Base-by-base conservation (phyloP, 2,888 invertebrate species). In the Altica lythri region DNA sequence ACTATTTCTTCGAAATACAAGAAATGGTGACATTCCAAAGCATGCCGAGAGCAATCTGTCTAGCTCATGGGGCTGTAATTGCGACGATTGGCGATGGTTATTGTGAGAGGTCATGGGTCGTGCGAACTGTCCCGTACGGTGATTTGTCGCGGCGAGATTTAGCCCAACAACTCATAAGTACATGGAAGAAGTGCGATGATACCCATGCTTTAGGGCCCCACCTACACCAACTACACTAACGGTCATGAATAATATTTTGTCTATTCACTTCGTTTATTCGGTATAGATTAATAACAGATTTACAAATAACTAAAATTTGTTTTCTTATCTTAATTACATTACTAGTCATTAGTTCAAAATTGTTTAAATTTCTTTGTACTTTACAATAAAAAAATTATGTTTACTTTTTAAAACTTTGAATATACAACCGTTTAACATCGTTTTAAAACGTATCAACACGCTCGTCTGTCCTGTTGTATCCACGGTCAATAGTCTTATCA, bases 91-190 rank as follows among this genome's bases (percentile, higher is more conserved):
- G 73, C 68, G 70, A 73, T 71, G 72, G 73, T 74, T 74, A 74
- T 74, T 74, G 73, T 71, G 65, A 62, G 60, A 63, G 72, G 73
- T 75, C 72, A 71, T 55, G 70, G 74, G 75, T 75, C 75, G 74
- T 75, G 75, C 69, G 75, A 75, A 75, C 71, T 74, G 75, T 75
- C 75, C 73, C 69, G 74, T 64, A 60, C 64, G 63, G 72, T 75
- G 74, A 75, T 75, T 75, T 75, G 75, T 75, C 75, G 74, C 74
- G 67, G 67, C 64, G 67, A 64, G 40, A 8, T 18, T 25, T 22
- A 40, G 40, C 34, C 34, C 34, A 16, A 8, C 14, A 1, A 16
- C 12, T 3, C 14, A 34, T 34, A 16, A 16, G 34, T 16, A 34
- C 30, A 30, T 30, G 30, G 30, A 12, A 12, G 4, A 30, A 30